Base-by-base conservation (phyloP, 2,797 vertebrate genomes). In the Phrynocephalus vlangalii region DNA sequence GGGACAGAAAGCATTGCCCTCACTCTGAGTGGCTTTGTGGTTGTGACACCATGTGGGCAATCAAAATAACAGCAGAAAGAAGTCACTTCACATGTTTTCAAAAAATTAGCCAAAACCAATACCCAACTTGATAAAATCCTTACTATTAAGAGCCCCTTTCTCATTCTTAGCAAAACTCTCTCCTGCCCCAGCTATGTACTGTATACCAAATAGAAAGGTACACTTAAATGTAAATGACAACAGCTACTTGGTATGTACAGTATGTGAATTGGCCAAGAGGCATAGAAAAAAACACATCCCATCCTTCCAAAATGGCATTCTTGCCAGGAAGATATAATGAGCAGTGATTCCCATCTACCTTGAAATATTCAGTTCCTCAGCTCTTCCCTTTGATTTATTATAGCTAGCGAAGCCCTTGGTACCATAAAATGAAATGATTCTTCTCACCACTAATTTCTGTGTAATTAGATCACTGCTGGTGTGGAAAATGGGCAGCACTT, bases 361-460 rank as follows among this genome's bases (percentile, higher is more conserved):
- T 28, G 52, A 73, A 77, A 79, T 44, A 72, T 30, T 30, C 67
- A 20, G 15, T 30, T 72, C 75, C 11, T 71, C 20, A 44, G 71
- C 33, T 71, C 66, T 79, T 68, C 22, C 26, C 28, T 76, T 85
- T 93, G 93, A 96, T 96, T 96, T 95, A 96, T 89, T 95, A 96
- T 89, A 93, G 92, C 92, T 91, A 90, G 88, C 93, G 91, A 77
- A 87, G 93, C 7, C 86, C 92, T 91, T 73, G 93, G 82, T 91
- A 92, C 91, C 90, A 94, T 95, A 94, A 95, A 95, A 96, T 88
- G 92, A 94, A 95, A 96, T 92, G 92, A 95, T 94, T 94, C 93
- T 94, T 95, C 94, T 94, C 94, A 91, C 92, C 94, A 95, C 94
- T 95, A 95, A 96, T 96, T 96, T 96, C 94, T 96, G 92, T 93